Percentiles rank a stretch among this genome's conserved stretches.
phyloP scores from a whole-genome alignment of 2,113 vertebrate genomes.

The Lanius collurio region DNA sequence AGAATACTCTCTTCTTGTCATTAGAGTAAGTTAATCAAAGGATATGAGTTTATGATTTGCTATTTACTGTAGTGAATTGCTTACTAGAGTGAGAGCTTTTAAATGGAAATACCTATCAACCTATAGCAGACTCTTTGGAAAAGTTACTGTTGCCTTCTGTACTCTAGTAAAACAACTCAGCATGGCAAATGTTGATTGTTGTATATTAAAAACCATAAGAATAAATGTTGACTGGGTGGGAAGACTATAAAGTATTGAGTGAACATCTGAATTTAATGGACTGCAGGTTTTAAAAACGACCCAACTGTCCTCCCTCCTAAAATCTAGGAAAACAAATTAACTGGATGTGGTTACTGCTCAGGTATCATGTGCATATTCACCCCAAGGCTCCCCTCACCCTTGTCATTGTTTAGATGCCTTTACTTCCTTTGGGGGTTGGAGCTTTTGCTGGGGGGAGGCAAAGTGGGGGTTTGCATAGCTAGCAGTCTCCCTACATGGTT shows the following conservation, averaged over 20 bases:
- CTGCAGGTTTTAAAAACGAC: not conserved
- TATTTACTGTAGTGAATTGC: not conserved
- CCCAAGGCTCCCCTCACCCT: not conserved
- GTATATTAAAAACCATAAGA: not conserved
- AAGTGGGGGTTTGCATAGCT: not conserved
- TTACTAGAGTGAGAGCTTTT: not conserved
- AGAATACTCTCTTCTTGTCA: not conserved
- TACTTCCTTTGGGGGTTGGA: accelerated
- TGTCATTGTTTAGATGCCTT: not conserved
- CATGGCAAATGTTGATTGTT: not conserved
- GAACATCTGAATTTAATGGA: not conserved
- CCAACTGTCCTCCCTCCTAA: not conserved
- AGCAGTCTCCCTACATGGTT: not conserved
- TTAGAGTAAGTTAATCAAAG: not conserved
- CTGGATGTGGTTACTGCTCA: not conserved
- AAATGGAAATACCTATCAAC: not conserved
- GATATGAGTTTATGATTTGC: not conserved
- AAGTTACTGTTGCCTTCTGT: not conserved
- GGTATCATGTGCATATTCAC: not conserved
- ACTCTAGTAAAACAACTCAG: not conserved
- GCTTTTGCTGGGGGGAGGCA: not conserved
- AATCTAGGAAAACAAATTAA: not conserved
- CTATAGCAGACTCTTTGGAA: not conserved
- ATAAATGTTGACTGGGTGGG: not conserved
- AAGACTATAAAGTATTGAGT: not conserved